Conservation (phyloP, 2,797 vertebrate species). For the Chelmon rostratus region DNA sequence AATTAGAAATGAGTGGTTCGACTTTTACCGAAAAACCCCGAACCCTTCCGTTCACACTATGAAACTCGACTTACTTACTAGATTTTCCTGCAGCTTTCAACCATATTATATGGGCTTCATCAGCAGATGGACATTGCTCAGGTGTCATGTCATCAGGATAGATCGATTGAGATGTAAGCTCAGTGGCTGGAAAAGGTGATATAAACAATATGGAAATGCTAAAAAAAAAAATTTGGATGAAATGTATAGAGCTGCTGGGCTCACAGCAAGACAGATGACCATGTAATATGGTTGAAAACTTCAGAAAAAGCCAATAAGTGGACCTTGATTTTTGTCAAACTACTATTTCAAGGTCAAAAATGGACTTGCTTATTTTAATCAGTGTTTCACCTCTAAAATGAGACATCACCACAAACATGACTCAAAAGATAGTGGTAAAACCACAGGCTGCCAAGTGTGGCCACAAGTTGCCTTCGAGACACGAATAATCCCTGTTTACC, state of each 20-base stretch:
- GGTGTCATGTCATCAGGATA: too few species aligned
- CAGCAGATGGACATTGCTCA: neutral
- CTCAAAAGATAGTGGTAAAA: neutral
- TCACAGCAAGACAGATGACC: too few species aligned
- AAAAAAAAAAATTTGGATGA: too few species aligned
- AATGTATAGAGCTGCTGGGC: neutral
- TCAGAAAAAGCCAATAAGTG: neutral
- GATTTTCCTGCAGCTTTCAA: neutral
- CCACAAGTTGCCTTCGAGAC: constrained; percentile 9
- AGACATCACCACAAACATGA: neutral
- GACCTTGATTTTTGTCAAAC: neutral
- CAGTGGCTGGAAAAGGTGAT: neutral
- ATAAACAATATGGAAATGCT: neutral
- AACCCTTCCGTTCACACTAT: neutral
- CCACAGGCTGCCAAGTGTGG: neutral
- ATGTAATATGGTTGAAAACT: neutral
- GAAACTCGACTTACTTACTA: neutral
- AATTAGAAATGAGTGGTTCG: neutral
- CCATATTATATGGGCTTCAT: neutral
- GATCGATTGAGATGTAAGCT: neutral
- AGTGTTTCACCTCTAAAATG: neutral
- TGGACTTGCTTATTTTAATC: neutral
- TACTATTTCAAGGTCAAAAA: neutral
- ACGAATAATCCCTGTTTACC: neutral
- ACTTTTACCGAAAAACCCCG: neutral